Evolutionary conservation across 2,888 invertebrate species (phyloP), one percentile per base, ranked within the genome.

Genomic region (Asteroscopus sphinx): DNA sequence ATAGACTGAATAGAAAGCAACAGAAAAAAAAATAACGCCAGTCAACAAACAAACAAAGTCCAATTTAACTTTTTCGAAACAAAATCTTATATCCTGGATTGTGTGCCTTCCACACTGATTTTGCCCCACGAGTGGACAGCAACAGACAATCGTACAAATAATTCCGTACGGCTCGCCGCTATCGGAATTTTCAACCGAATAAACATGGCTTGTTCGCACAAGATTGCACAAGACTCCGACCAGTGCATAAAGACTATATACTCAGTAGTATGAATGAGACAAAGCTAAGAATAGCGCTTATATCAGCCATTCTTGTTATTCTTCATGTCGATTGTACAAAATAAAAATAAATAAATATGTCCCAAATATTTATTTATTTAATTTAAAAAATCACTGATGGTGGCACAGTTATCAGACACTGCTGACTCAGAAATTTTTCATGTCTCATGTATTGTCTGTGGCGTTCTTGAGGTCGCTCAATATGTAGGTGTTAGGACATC

Each of bases 171-270:
- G 61, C 42, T 42, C 41, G 12, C 46, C 44, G 44, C 55, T 60
- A 60, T 68, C 75, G 42, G 48, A 68, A 74, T 71, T 49, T 66
- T 58, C 75, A 41, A 51, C 39, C 60, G 68, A 74, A 71, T 71
- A 73, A 73, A 74, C 68, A 74, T 45, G 53, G 42, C 57, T 53
- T 72, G 73, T 73, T 67, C 59, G 52, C 59, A 74, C 54, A 68
- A 73, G 65, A 68, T 47, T 70, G 61, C 64, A 74, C 64, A 66
- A 55, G 71, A 65, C 70, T 69, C 12, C 39, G 45, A 16, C 13
- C 16, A 11, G 11, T 25, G 26, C 49, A 53, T 53, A 68, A 64
- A 59, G 61, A 52, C 53, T 45, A 0, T 3, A 11, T 12, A 32
- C 8, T 12, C 30, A 15, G 13, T n/a, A 44, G 64, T 65, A 68